Base-by-base conservation (phyloP, 2,113 vertebrate genomes). In the Dryoscopus gambensis region DNA sequence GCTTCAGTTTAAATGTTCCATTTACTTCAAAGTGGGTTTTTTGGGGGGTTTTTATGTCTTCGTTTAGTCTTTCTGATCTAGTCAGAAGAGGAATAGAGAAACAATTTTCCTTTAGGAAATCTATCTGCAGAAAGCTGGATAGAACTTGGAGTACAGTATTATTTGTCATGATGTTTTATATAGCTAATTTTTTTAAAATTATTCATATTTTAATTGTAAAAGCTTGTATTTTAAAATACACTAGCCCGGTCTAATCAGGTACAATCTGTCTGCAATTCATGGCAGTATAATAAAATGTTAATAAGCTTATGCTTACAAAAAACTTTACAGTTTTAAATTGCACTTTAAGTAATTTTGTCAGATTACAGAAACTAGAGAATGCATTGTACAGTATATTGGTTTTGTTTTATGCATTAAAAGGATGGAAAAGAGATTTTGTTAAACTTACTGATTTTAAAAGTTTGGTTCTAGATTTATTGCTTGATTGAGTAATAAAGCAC, bases 281-380 rank as follows among this genome's bases (percentile, higher is more conserved):
- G 76, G n/a, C 28, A 71, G 35, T 63, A 3, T n/a, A 56, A 87
- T 42, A 33, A 52, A 87, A 81, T 68, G 67, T 63, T 87, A 82
- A 79, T 78, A 64, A 91, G 39, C 37, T 80, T 64, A 50, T 59
- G 21, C 74, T 82, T 56, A 50, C 28, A 55, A 87, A 75, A 49
- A 83, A 44, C 7, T 64, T 90, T 31, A 20, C n/a, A 13, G 19
- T 76, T 95, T 86, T 69, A 59, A 95, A 88, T 89, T 87, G 95
- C 94, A 93, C 93, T 95, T 92, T 77, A 84, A 89, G 13, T 83
- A 59, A 78, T 59, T 89, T 89, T 92, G 52, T 81, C 78, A 53
- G 15, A 73, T 53, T 35, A 78, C 77, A 79, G 70, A 14, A 89
- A 28, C 59, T 42, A 86, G n/a, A 65, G 67, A n/a, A 59, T 68